phyloP scores from a whole-genome alignment of 2,797 vertebrate species.

The Myotis findleyi region DNA sequence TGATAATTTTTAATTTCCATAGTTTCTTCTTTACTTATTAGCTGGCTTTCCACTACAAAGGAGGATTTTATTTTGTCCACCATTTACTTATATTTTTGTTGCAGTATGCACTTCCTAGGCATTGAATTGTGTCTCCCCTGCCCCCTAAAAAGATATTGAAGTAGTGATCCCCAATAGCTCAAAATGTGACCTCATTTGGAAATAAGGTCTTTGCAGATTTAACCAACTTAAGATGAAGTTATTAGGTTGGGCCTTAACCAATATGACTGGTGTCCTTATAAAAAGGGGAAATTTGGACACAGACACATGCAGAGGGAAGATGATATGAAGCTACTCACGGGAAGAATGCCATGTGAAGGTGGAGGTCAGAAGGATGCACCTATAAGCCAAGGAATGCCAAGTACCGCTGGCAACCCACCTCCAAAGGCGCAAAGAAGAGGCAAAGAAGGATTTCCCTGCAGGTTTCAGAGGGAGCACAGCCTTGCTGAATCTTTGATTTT shows the following conservation, averaged over 20 bases:
- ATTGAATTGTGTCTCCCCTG: neutral
- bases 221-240: neutral
- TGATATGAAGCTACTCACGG: neutral
- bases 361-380: neutral
- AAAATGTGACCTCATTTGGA: neutral
- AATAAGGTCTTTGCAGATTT: neutral
- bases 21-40: neutral
- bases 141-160: neutral
- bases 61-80: neutral
- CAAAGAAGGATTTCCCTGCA: neutral
- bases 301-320: neutral
- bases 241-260: neutral
- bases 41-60: neutral
- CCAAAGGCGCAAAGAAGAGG: neutral
- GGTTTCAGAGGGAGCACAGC: neutral
- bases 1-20: conserved; percentile 14
- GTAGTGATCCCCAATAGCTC: neutral
- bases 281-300: neutral
- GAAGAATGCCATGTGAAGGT: neutral
- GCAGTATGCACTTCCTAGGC: neutral
- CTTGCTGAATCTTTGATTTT: neutral
- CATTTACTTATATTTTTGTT: neutral
- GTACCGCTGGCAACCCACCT: neutral
- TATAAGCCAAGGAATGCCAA: neutral
- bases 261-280: neutral